Percentiles rank a stretch among this genome's conserved stretches.
These are phyloP conservation scores for Natator depressus DNA, from an alignment of 2,113 vertebrate genomes.

Conservation along the genomic window DNA sequence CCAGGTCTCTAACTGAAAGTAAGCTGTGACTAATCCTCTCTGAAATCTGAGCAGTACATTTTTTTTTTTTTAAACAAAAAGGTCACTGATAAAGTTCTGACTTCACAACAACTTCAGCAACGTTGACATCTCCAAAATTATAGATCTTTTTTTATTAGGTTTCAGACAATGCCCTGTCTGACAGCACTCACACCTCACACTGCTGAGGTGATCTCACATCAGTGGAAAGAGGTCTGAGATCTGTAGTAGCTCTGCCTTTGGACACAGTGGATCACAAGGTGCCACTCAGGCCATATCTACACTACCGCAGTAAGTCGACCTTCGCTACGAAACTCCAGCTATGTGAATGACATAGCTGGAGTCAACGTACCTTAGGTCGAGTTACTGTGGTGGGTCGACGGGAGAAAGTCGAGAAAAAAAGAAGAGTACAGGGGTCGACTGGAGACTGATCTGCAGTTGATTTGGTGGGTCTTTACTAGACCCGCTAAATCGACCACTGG, in stretches of 20 bases:
- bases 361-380: too few relatives aligned
- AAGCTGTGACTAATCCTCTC: not conserved
- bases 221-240: not conserved
- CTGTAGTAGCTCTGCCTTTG: not conserved
- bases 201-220: not conserved
- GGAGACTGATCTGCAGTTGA: too few relatives aligned
- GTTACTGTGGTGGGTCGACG: too few relatives aligned
- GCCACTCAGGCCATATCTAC: not conserved
- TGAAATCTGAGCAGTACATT: not conserved
- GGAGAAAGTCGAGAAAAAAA: too few relatives aligned
- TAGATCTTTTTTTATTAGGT: not conserved
- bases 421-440: too few relatives aligned
- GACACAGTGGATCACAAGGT: not conserved
- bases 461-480: too few relatives aligned
- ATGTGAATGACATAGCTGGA: too few relatives aligned
- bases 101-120: not conserved
- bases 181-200: rapidly evolving
- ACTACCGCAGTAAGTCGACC: too few relatives aligned
- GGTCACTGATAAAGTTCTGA: not conserved
- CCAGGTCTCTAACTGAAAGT: not conserved
- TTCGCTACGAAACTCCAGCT: too few relatives aligned
- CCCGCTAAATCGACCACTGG: too few relatives aligned
- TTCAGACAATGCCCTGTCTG: not conserved
- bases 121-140: not conserved
- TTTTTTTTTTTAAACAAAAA: not conserved